These are phyloP conservation scores for Enteromius trimaculatus DNA, from an alignment of 2,797 vertebrate genomes.

Conservation along the genomic window DNA sequence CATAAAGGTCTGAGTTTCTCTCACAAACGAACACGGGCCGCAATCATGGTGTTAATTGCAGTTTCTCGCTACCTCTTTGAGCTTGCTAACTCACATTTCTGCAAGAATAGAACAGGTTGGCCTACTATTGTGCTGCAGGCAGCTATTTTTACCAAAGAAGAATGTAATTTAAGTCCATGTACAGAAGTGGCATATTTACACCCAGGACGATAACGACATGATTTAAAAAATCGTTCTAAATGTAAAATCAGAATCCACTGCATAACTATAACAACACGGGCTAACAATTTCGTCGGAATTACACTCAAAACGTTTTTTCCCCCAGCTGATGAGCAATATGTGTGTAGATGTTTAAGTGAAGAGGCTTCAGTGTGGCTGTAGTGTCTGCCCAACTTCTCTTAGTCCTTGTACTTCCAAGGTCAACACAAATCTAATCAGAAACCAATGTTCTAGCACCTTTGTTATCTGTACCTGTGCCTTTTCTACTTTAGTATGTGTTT, in stretches of 20 bases:
- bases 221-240: neutral
- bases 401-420: neutral
- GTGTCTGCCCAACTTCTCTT: neutral
- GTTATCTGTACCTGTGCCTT: neutral
- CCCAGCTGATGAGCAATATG: neutral
- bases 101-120: neutral
- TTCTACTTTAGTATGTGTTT: neutral
- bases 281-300: neutral
- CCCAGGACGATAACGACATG: neutral
- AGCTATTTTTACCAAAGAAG: neutral
- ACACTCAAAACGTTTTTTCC: neutral
- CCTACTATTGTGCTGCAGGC: neutral
- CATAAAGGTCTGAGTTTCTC: neutral
- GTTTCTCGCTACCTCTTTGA: neutral
- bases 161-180: neutral
- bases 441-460: neutral
- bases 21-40: neutral
- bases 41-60: neutral
- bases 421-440: neutral
- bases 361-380: neutral
- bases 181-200: neutral
- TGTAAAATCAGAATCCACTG: neutral
- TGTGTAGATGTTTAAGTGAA: neutral
- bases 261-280: neutral
- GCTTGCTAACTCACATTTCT: slow-evolving; percentile 1